Base-by-base conservation (phyloP, 2,113 vertebrate species). In the Apteryx owenii region DNA sequence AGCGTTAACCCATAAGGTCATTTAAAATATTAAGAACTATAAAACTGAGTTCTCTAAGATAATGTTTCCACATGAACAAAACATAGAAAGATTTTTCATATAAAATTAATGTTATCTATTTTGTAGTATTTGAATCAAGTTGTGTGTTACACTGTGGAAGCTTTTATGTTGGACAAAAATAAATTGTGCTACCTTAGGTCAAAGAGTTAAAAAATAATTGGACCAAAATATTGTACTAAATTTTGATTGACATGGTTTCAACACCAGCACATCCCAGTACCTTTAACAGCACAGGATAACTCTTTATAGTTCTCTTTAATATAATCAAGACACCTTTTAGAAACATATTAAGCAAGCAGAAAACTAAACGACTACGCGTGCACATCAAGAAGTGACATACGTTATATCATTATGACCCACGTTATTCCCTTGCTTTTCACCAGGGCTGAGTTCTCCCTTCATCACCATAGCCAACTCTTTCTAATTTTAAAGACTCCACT, bases 1-100 rank as follows among this genome's bases (percentile, higher is more conserved):
- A 90, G 54, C 29, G 68, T 83, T 95, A 93, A 94, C 22, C 53
- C 62, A 38, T 70, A 92, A 85, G 65, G 60, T 54, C 62, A 93
- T 62, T 84, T 62, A 80, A 80, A 88, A 86, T 31, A 86, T 4
- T 62, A 85, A 76, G 38, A 94, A 77, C 53, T 86, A 31, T 51
- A 87, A 87, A 92, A 89, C 10, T 50, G 69, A 70, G 2, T 73
- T 26, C 51, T 88, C 22, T 15, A 26, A 78, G 54, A 14, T 71
- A 86, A 46, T 50, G 22, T 69, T 91, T 90, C 42, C n/a, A 38
- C 40, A 50, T 15, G 36, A 87, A 70, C 31, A 87, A 89, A 73
- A 9, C 5, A 46, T 11, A 36, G 25, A 79, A 17, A 54, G 36
- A 15, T 38, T 33, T 64, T n/a, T 81, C 69, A 36, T 38, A 56